These are phyloP conservation scores for Mizuhopecten yessoensis DNA, from an alignment of 1,140 invertebrate genomes.

Conservation along the genomic window DNA sequence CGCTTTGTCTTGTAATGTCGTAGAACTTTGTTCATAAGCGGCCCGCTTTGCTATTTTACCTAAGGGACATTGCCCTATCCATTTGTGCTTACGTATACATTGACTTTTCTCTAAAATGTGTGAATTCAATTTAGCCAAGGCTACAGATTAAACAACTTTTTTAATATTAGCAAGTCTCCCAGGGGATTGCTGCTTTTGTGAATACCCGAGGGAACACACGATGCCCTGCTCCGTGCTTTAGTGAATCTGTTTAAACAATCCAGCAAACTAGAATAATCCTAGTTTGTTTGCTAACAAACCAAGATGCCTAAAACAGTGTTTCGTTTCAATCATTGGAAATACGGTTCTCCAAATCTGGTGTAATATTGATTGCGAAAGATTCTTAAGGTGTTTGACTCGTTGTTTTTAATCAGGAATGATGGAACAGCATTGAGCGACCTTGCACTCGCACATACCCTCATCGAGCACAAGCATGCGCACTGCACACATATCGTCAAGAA, in stretches of 20 bases:
- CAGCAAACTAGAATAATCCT: background rate
- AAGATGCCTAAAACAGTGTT: background rate
- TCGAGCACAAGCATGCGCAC: background rate
- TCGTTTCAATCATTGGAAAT: background rate
- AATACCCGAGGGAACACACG: background rate
- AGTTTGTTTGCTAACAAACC: background rate
- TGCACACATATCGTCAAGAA: background rate
- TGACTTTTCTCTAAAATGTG: background rate
- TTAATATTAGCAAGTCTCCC: slow-evolving; percentile 2
- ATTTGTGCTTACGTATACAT: background rate
- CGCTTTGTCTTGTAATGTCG: background rate
- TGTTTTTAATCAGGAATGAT: background rate
- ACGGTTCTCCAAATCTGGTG: background rate
- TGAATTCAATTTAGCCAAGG: slow-evolving; percentile 1
- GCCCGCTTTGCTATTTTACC: background rate
- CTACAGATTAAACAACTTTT: background rate
- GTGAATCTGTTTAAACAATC: background rate
- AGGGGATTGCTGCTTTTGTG: background rate
- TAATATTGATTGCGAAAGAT: background rate
- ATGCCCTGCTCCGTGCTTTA: background rate
- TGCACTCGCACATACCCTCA: background rate
- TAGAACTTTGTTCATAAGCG: background rate
- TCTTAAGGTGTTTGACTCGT: background rate
- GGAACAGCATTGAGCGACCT: background rate
- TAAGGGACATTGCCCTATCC: background rate